Evolutionary conservation across 2,113 vertebrate genomes (phyloP).

Genomic region (Podarcis cretensis): DNA sequence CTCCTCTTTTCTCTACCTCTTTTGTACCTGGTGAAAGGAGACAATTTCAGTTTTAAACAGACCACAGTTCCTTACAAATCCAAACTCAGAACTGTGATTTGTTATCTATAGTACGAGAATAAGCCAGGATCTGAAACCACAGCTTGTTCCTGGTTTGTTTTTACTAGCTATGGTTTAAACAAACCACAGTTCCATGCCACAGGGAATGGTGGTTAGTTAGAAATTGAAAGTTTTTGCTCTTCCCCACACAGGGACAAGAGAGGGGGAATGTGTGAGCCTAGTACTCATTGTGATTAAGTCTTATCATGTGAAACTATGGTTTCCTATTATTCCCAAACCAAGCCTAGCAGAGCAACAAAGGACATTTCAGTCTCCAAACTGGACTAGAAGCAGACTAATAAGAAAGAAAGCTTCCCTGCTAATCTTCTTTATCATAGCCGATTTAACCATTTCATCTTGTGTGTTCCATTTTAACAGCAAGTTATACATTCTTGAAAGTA

Average conservation of each 20-base stretch:
- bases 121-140: neutral
- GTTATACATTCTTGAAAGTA: too few species aligned
- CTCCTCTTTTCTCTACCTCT: neutral
- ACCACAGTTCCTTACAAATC: neutral
- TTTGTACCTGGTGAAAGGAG: neutral
- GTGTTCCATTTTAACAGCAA: too few species aligned
- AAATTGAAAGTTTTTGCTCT: neutral
- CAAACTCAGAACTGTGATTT: neutral
- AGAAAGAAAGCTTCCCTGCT: neutral
- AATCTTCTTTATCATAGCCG: too few species aligned
- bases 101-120: neutral
- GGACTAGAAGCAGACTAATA: neutral
- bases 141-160: neutral
- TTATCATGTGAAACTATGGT: neutral
- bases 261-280: neutral
- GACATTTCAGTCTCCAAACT: neutral
- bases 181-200: neutral
- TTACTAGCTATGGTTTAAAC: neutral
- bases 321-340: neutral
- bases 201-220: neutral
- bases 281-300: neutral
- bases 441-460: too few species aligned
- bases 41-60: neutral
- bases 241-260: neutral
- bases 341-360: neutral